phyloP scores from a whole-genome alignment of 35 echinoderm and acorn worm genomes.

The Apostichopus californicus region DNA sequence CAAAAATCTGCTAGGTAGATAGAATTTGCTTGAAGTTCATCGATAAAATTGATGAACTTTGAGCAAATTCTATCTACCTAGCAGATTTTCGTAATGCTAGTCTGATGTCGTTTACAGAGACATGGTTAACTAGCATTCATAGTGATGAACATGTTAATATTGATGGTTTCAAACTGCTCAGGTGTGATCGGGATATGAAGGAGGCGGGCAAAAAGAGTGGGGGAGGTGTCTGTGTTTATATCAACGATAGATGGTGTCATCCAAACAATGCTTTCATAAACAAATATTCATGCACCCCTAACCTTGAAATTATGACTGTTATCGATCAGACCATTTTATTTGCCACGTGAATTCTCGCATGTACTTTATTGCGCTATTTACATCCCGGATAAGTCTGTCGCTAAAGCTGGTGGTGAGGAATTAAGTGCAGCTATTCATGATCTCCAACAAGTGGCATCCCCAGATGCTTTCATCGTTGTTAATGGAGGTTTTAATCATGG shows the following conservation, averaged over 20 bases:
- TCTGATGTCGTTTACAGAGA: constrained; percentile 30
- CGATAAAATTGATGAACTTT: constrained; percentile 33
- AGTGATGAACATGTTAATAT: constrained; percentile 24
- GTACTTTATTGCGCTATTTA: not conserved
- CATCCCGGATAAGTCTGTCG: not conserved
- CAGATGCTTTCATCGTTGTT: not conserved
- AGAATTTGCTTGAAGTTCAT: no score
- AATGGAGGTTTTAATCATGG: constrained; percentile 15
- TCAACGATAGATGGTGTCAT: constrained; percentile 44
- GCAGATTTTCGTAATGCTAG: constrained; percentile 10
- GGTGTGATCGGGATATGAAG: not conserved
- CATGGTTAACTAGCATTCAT: constrained; percentile 18
- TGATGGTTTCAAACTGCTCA: constrained; percentile 40
- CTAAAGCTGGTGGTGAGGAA: not conserved
- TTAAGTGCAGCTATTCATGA: constrained; percentile 5
- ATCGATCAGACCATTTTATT: not conserved
- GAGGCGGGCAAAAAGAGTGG: not conserved
- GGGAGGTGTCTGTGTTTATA: constrained; percentile 26
- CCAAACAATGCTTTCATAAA: constrained; percentile 26
- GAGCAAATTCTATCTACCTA: not conserved
- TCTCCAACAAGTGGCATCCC: not conserved
- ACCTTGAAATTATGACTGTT: constrained; percentile 30
- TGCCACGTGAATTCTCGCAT: constrained; percentile 18
- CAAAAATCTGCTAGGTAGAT: no score
- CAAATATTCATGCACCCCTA: not conserved